Base-by-base conservation (phyloP, 2,113 vertebrate genomes). In the Phylloscopus trochilus region DNA sequence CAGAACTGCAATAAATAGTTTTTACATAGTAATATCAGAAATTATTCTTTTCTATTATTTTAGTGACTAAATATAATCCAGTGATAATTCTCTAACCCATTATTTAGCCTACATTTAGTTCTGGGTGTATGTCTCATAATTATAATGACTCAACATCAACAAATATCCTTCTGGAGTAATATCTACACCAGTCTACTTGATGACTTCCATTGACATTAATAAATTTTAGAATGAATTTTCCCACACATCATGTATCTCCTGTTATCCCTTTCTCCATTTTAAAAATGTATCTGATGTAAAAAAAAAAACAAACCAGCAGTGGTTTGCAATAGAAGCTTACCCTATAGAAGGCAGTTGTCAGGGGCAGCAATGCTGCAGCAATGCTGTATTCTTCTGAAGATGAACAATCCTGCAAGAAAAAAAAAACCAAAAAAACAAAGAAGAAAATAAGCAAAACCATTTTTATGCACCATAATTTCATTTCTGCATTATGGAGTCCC, bases 271-370 rank as follows among this genome's bases (percentile, higher is more conserved):
- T 49, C 23, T 83, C 60, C 27, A 49, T 79, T 93, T 74, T 79
- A 87, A 47, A 23, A 64, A 70, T 2, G 3, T 15, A 93, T 43
- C n/a, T 47, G 49, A 78, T 66, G 14, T 31, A 35, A 83, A 92
- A 84, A 63, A 60, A 83, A 68, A 9, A 9, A n/a, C 10, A 80
- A 76, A 59, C 46, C 8, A 80, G 74, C 16, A 82, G 41, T 35
- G 14, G 47, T 51, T 62, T 94, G 35, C 75, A 74, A 53, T 21
- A n/a, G 73, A 33, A 77, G 96, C 99, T 99, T 97, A 99, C 99
- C 98, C 99, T 98, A 94, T 99, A 99, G 97, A 99, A 99, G 81
- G 98, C 99, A 79, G 99, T 99, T 4, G 98, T 99, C 93, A 99
- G 97, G 76, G 99, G 99, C 64, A 99, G 98, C 85, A 99, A 96